Evolutionary conservation across 2,888 invertebrate species (phyloP), one percentile per base, ranked within the genome.

Genomic region (Dynastes maya): DNA sequence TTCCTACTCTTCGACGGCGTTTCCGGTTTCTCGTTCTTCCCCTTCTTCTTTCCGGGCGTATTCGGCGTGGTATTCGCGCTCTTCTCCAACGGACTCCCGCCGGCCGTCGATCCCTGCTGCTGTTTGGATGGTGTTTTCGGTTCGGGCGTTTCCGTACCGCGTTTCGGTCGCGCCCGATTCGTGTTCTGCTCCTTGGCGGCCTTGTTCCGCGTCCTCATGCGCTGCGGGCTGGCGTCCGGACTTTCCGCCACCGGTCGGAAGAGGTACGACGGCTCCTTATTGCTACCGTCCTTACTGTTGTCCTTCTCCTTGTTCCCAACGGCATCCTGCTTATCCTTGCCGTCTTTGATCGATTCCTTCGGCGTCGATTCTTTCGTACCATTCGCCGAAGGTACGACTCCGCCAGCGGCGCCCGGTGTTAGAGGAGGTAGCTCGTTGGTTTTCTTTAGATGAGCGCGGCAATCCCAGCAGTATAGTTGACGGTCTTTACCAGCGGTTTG

Each of bases 181-280:
- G 82, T 82, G 3, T 91, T 92, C 88, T 93, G 92, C 89, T 96
- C 94, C 90, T 96, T 95, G 75, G 94, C 93, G 84, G 91, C 92
- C 88, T 95, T 94, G 89, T 96, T 95, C 85, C 97, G 91, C 81
- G 97, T 97, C 87, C 96, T 93, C 95, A 96, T 96, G 89, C 96
- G 93, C 87, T 95, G 96, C 75, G 96, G 96, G 87, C 95, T 95
- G 86, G 94, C 94, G 87, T 96, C 96, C 85, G 93, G 93, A 85
- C 92, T 94, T 76, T 93, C 93, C 82, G 85, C 79, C 75, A 85
- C 83, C 5, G 84, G 83, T 63, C 83, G 77, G 76, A 84, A 84
- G 37, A 84, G 80, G 68, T 83, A 84, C 16, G 83, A 79, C 9
- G 81, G 78, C 45, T 84, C 83, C 76, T 83, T 82, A 27, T 80